Percentiles rank a stretch among this genome's conserved stretches.
Conservation (phyloP, 2,113 vertebrate genomes). For the Ciconia maguari region DNA sequence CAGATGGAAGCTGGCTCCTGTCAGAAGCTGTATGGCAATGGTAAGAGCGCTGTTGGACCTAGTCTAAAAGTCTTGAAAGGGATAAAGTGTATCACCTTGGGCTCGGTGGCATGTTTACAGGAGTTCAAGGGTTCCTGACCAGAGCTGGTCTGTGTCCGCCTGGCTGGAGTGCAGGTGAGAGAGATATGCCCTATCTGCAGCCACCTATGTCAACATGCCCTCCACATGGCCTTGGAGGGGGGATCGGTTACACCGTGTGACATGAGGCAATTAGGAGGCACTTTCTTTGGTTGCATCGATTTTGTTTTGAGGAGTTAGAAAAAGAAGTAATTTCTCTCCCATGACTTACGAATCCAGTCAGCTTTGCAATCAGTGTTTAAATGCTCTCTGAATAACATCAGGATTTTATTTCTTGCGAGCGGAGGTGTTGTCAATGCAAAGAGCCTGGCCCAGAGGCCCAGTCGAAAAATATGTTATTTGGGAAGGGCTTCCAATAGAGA, state of each 20-base stretch:
- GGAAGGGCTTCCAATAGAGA: not conserved
- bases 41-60: too few relatives aligned
- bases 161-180: not conserved
- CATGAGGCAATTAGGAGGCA: not conserved
- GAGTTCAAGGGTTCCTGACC: not conserved
- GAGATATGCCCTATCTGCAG: not conserved
- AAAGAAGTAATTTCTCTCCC: not conserved
- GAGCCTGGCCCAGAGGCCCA: not conserved
- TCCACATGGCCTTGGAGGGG: not conserved
- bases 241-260: not conserved
- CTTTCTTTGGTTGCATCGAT: not conserved
- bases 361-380: not conserved
- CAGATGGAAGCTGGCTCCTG: fast-evolving
- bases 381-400: not conserved
- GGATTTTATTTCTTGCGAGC: not conserved
- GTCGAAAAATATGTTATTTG: not conserved
- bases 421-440: not conserved
- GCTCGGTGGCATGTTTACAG: not conserved
- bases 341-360: not conserved
- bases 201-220: not conserved
- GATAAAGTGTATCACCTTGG: not conserved
- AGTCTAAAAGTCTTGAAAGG: not conserved
- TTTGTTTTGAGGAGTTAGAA: not conserved
- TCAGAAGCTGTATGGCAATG: not conserved
- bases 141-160: not conserved